Base-by-base conservation (phyloP, 2,113 vertebrate species). In the Salvator merianae region DNA sequence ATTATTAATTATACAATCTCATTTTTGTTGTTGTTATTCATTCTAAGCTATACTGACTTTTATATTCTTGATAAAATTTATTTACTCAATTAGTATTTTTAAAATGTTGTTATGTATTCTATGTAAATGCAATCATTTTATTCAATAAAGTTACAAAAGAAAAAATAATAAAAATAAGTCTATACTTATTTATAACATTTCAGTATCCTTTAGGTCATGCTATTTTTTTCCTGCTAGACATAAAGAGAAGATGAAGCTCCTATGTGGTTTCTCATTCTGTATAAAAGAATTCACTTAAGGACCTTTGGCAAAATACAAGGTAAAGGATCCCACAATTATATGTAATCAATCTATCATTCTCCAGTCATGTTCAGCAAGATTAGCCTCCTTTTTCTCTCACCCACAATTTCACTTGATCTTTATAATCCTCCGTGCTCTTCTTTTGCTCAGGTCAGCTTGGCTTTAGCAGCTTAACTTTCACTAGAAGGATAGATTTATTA, bases 401-500 rank as follows among this genome's bases (percentile, higher is more conserved):
- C 69, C 70, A 79, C 30, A 86, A 83, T n/a, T 86, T 91, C 59
- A 69, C 40, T 82, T 83, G 50, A 36, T 77, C 55, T 93, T 78
- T 88, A 69, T 28, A 89, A 89, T 79, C 70, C 79, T 83, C 59
- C 86, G 13, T 34, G 65, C 66, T 88, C 9, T 34, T 81, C 66
- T 32, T 74, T 88, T 66, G 28, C 62, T 81, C 30, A 75, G 43
- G 28, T 65, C 68, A 87, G 74, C 10, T 71, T 63, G 65, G 69
- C 28, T 32, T 86, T 73, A 89, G 69, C 76, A 79, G 76, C 74
- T 89, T 85, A 82, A 28, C 82, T 88, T 88, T 74, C 71, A 85
- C 68, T 50, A 55, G 87, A 84, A 92, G 59, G n/a, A 22, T 55
- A 16, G 63, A 84, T 89, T 86, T 83, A 82, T 40, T 87, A 22